Conservation (phyloP, 2,797 vertebrate genomes). For the Tympanoctomys barrerae region DNA sequence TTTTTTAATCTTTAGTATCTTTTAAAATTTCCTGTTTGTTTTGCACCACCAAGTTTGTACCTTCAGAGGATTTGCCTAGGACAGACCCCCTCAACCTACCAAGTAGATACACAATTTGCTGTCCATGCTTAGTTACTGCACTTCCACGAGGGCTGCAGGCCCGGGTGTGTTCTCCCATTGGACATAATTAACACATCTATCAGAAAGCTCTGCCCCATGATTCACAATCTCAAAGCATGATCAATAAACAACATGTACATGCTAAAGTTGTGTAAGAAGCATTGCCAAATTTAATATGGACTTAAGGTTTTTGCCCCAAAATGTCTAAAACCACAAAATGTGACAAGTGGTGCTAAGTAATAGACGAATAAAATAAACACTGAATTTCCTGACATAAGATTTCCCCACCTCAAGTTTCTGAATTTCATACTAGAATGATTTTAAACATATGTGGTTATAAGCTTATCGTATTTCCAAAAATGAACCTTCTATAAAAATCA, state of each 20-base stretch:
- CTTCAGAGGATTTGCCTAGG: not conserved
- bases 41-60: not conserved
- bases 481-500: conserved; percentile 88
- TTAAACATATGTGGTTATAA: conserved; percentile 87
- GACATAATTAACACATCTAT: not conserved
- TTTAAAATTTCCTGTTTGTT: not conserved
- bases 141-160: not conserved
- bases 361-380: conserved; percentile 84
- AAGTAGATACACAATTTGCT: not conserved
- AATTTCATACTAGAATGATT: conserved; percentile 86
- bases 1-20: conserved; percentile 27
- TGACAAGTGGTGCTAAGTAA: conserved; percentile 78
- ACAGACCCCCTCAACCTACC: not conserved
- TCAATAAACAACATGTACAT: not conserved
- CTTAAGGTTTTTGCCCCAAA: conserved; percentile 56
- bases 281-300: conserved; percentile 26
- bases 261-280: not conserved
- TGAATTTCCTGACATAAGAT: conserved; percentile 69
- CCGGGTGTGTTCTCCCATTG: not conserved
- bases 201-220: not conserved
- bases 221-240: not conserved
- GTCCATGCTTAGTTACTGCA: not conserved
- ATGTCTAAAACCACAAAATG: conserved; percentile 27
- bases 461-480: conserved; percentile 89
- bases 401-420: conserved; percentile 73